phyloP scores from a whole-genome alignment of 2,113 vertebrate genomes.

The Calypte anna region DNA sequence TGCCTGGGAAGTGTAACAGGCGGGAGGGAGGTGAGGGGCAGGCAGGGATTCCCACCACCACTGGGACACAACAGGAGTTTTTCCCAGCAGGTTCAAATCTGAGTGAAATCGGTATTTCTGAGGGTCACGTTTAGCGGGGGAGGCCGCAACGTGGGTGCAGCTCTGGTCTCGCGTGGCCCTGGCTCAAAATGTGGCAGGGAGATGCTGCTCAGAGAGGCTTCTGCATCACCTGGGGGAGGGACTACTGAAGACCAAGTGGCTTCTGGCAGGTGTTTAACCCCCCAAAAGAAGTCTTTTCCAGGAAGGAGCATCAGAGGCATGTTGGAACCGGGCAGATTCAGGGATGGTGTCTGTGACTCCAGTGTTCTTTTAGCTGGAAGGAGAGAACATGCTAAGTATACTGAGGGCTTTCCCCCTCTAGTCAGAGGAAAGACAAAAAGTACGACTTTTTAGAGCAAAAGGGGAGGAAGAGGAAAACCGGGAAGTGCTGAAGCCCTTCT shows the following conservation, averaged over 20 bases:
- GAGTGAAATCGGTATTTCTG: rapidly evolving
- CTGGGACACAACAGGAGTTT: not conserved
- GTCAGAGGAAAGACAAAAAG: too few relatives aligned
- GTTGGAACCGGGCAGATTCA: not conserved
- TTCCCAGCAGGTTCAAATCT: not conserved
- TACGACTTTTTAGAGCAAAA: not conserved
- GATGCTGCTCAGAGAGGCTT: not conserved
- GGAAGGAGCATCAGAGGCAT: not conserved
- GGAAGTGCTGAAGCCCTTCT: not conserved
- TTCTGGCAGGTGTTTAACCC: not conserved
- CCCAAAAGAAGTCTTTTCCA: not conserved
- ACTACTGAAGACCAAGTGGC: not conserved
- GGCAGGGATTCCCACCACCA: not conserved
- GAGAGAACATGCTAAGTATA: too few relatives aligned
- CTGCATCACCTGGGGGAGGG: rapidly evolving
- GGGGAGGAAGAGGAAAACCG: not conserved
- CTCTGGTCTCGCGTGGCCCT: rapidly evolving
- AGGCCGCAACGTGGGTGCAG: rapidly evolving
- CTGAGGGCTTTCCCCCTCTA: rapidly evolving
- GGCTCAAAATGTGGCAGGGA: rapidly evolving
- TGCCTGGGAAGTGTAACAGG: constrained; percentile 11
- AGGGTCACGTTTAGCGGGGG: rapidly evolving
- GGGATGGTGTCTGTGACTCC: too few relatives aligned
- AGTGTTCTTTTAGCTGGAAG: too few relatives aligned
- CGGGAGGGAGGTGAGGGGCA: not conserved